A percentile compares a stretch with the other conserved stretches of the same genome.
These are phyloP conservation scores for Merodon equestris DNA, from an alignment of 2,888 invertebrate genomes.

Conservation along the genomic window DNA sequence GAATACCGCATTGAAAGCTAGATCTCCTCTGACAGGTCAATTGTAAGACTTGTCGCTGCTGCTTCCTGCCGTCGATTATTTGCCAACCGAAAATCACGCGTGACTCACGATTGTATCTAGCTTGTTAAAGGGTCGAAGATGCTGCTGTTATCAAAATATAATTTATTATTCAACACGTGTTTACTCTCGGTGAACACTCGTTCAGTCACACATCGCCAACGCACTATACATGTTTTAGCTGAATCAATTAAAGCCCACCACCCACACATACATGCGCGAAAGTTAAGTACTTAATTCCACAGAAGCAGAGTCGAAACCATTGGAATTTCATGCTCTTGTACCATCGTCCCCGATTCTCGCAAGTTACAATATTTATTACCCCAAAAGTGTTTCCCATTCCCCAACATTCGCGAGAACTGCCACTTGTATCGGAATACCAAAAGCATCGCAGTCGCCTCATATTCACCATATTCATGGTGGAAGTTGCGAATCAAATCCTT, in stretches of 20 bases:
- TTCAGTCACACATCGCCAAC: slow-evolving; percentile 7
- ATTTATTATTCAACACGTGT: no score
- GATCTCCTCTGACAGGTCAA: no score
- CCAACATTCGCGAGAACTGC: slow-evolving; percentile 50
- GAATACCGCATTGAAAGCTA: no score
- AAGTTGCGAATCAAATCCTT: slow-evolving; percentile 60
- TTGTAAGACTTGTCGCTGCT: no score
- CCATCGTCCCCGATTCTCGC: neutral
- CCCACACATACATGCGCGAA: slow-evolving; percentile 12
- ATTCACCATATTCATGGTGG: slow-evolving; percentile 22
- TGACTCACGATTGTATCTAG: no score
- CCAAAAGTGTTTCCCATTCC: slow-evolving; percentile 31
- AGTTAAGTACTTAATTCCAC: slow-evolving; percentile 17
- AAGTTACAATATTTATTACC: slow-evolving; percentile 49
- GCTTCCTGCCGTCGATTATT: no score
- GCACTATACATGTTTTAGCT: slow-evolving; percentile 27
- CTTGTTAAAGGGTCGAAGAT: no score
- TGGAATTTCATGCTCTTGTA: slow-evolving; percentile 37
- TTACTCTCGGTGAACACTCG: no score
- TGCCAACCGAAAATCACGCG: no score
- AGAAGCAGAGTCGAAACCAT: slow-evolving; percentile 21
- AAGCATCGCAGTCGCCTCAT: slow-evolving; percentile 6
- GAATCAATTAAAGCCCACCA: slow-evolving; percentile 59
- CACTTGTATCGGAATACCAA: slow-evolving; percentile 60
- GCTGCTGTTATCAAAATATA: no score